Evolutionary conservation across 2,113 vertebrate genomes (phyloP), one percentile per base, ranked within the genome.

Genomic region (Platichthys flesus): DNA sequence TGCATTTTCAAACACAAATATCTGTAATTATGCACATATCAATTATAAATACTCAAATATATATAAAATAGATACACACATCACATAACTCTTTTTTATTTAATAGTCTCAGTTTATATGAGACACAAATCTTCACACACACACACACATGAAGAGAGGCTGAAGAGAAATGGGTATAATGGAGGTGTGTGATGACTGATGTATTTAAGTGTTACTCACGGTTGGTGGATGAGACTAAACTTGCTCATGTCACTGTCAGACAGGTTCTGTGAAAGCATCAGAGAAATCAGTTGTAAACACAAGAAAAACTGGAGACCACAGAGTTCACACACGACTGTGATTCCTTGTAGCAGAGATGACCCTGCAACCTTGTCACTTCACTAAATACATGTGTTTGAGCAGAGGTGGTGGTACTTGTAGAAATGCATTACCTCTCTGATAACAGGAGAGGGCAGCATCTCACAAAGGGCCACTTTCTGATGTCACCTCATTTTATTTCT

Each of bases 141-240:
- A 31, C 28, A 9, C 35, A 64, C 75, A 58, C 58, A 28, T 9
- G 1, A 13, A 5, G 45, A 35, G 1, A 2, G 37, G 14, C 8
- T n/a, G 26, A 47, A 31, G 15, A 31, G 10, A 52, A 10, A 21
- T 55, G 47, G 31, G 6, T 26, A 23, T 28, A 24, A 76, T 14
- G 28, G 18, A 59, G 14, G 28, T 12, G 45, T 63, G 6, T 58
- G 56, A 62, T 23, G 60, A 70, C 21, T 59, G 20, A 0, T 8
- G 15, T 21, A 47, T 23, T 1, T 40, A 26, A 9, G 21, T 67
- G 20, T 67, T 67, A 96, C 96, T 96, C 90, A 97, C 96, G 83
- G 94, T 61, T 91, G 95, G 40, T 96, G 90, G 76, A 94, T 85
- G 84, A 92, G 82, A 86, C 91, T 95, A 87, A 96, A 97, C 85